Conservation (phyloP, 2,113 vertebrate species). For the Quiscalus mexicanus region DNA sequence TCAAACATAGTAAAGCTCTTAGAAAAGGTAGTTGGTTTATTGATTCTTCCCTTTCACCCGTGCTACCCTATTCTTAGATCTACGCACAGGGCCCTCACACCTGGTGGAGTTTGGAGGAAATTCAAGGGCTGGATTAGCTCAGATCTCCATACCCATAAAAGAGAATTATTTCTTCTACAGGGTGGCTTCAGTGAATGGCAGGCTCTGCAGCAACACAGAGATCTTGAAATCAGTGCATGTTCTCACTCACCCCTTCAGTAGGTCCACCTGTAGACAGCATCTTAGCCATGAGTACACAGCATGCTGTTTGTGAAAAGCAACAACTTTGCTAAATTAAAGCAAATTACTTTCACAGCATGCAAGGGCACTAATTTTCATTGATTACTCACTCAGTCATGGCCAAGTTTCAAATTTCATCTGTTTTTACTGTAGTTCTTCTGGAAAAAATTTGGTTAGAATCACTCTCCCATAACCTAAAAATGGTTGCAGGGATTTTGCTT, state of each 20-base stretch:
- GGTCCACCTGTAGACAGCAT: background rate
- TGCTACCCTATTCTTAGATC: background rate
- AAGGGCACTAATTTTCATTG: conserved; percentile 41
- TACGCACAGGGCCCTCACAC: background rate
- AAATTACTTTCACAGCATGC: background rate
- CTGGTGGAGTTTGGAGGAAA: background rate
- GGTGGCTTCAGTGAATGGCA: background rate
- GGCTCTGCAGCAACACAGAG: background rate
- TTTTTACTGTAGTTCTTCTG: conserved; percentile 35
- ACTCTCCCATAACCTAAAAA: conserved; percentile 61
- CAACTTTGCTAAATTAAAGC: conserved; percentile 10
- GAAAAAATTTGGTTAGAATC: conserved; percentile 51
- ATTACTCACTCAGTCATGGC: conserved; percentile 13
- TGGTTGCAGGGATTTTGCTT: conserved; percentile 35
- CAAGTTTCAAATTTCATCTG: conserved; percentile 41
- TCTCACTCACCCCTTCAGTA: background rate
- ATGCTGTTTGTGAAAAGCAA: background rate
- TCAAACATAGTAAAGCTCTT: background rate
- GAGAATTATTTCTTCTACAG: background rate
- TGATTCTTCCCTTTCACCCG: background rate
- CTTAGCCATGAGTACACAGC: background rate
- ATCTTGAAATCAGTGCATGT: background rate
- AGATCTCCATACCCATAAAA: background rate
- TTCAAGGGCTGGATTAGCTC: background rate
- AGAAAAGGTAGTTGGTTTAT: background rate